Conservation (phyloP, 2,113 vertebrate genomes). For the Syngnathus floridae region DNA sequence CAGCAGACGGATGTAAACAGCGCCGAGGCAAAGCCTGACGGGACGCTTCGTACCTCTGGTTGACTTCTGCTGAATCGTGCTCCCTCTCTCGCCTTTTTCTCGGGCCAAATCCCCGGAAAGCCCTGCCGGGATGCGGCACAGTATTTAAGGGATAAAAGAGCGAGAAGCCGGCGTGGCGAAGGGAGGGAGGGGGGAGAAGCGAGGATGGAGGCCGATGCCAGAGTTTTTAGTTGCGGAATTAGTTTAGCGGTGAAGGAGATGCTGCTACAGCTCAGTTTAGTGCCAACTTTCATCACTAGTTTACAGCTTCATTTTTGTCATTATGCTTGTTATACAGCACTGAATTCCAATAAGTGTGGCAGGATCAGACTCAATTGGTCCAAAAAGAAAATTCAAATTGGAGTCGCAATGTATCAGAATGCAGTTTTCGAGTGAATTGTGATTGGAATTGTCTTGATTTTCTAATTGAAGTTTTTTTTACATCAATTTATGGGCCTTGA, state of each 20-base stretch:
- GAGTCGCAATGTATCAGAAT: too few relatives aligned
- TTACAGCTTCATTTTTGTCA: neutral
- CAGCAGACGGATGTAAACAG: slow-evolving; percentile 19
- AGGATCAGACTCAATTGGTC: too few relatives aligned
- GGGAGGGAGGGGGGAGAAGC: slow-evolving; percentile 33
- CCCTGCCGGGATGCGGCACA: slow-evolving; percentile 79
- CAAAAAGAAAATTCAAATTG: too few relatives aligned
- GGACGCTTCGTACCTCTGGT: slow-evolving; percentile 80
- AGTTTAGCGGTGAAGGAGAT: slow-evolving; percentile 28
- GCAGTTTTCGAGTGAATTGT: too few relatives aligned
- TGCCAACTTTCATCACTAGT: neutral
- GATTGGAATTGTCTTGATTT: too few relatives aligned
- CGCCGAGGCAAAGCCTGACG: slow-evolving; percentile 13
- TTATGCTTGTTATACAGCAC: neutral
- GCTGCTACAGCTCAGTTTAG: neutral
- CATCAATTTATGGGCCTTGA: too few relatives aligned
- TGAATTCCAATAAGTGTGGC: neutral
- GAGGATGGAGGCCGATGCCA: slow-evolving; percentile 33
- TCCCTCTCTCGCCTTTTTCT: slow-evolving; percentile 86
- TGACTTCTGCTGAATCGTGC: slow-evolving; percentile 78
- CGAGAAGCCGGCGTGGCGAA: slow-evolving; percentile 31
- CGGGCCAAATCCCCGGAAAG: slow-evolving; percentile 85
- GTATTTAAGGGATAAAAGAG: slow-evolving; percentile 54
- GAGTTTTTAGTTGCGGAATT: slow-evolving; percentile 41
- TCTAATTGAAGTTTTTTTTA: too few relatives aligned